Evolutionary conservation across 2,797 vertebrate genomes (phyloP).

Genomic region (Melanotaenia trifasciata): DNA sequence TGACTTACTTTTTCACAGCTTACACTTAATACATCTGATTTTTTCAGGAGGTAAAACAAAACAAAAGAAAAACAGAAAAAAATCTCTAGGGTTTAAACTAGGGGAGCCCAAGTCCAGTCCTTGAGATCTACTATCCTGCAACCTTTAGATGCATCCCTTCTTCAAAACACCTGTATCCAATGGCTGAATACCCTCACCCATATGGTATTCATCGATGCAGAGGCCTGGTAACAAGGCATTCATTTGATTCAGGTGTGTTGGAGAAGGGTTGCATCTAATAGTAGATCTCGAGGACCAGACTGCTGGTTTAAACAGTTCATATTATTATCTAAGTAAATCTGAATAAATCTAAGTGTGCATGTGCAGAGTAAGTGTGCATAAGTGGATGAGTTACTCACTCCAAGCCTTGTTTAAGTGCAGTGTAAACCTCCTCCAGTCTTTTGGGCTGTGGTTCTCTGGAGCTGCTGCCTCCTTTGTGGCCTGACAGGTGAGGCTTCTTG

Average conservation of each 20-base stretch:
- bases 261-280: too few relatives aligned
- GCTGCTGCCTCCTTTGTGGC: slow-evolving; percentile 89
- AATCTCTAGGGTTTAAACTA: too few relatives aligned
- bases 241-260: too few relatives aligned
- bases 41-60: not conserved
- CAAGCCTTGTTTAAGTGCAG: slow-evolving; percentile 91
- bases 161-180: too few relatives aligned
- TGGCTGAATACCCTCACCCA: too few relatives aligned
- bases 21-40: not conserved
- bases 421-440: slow-evolving; percentile 93
- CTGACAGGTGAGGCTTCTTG: slow-evolving; percentile 93
- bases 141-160: too few relatives aligned
- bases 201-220: too few relatives aligned
- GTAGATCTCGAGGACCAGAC: too few relatives aligned
- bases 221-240: too few relatives aligned
- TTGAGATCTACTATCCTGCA: too few relatives aligned
- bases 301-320: not conserved
- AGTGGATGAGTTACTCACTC: slow-evolving; percentile 84
- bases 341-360: not conserved
- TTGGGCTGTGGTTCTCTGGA: slow-evolving; percentile 94
- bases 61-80: not conserved
- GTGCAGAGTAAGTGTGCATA: not conserved
- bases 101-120: too few relatives aligned
- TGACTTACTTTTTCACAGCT: not conserved
- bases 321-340: not conserved